These are phyloP conservation scores for Aegithalos caudatus DNA, from an alignment of 2,113 vertebrate genomes.

Conservation along the genomic window DNA sequence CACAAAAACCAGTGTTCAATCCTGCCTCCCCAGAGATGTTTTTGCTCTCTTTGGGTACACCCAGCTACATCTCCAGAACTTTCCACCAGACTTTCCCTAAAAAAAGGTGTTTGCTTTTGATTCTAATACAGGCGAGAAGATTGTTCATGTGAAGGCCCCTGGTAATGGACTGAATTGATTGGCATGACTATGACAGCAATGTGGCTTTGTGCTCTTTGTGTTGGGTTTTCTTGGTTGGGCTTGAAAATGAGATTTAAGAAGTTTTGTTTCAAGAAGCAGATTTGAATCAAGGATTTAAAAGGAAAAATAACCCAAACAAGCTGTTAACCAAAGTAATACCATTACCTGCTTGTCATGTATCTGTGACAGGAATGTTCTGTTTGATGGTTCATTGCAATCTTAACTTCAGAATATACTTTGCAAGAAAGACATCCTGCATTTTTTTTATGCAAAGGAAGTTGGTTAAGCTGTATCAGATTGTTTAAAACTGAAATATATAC, in stretches of 20 bases:
- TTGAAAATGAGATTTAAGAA: background rate
- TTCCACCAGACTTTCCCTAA: background rate
- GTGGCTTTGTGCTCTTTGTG: background rate
- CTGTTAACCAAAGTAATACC: background rate
- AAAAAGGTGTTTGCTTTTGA: background rate
- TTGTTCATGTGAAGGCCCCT: fast-evolving
- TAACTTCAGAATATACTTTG: background rate
- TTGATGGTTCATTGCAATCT: background rate
- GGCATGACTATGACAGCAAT: background rate
- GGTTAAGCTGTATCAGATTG: background rate
- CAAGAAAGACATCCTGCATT: background rate
- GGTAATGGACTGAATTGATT: background rate
- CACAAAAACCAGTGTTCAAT: background rate
- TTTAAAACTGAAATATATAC: background rate
- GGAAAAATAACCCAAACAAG: background rate
- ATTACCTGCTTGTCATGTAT: background rate
- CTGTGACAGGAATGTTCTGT: background rate
- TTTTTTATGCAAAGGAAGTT: background rate
- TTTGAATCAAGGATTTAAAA: background rate
- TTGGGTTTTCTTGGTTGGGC: background rate
- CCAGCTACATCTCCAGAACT: background rate
- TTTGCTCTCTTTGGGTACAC: background rate
- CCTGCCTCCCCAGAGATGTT: background rate
- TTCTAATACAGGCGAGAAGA: background rate
- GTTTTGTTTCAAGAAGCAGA: background rate